phyloP scores from a whole-genome alignment of 2,113 vertebrate species.

The Aplodontia rufa region DNA sequence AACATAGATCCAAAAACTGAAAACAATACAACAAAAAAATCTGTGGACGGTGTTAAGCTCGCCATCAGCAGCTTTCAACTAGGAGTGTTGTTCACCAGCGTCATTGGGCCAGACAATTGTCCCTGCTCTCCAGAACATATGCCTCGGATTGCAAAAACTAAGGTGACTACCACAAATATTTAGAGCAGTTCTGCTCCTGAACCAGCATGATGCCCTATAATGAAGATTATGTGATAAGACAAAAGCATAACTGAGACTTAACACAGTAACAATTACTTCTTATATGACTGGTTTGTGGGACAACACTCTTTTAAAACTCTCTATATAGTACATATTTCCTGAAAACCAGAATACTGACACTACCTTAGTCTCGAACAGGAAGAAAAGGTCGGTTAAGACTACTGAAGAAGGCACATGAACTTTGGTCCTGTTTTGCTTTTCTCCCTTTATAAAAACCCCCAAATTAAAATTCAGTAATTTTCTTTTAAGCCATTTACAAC shows the following conservation, averaged over 20 bases:
- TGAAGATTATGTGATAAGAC: constrained; percentile 57
- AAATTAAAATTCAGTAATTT: constrained; percentile 72
- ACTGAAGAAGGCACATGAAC: constrained; percentile 90
- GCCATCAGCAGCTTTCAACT: constrained; percentile 57
- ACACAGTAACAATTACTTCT: constrained; percentile 70
- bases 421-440: constrained; percentile 89
- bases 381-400: constrained; percentile 79
- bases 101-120: constrained; percentile 50
- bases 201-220: constrained; percentile 47
- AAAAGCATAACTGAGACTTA: constrained; percentile 66
- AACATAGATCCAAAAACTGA: constrained; percentile 69
- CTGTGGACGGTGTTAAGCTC: constrained; percentile 55
- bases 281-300: constrained; percentile 56
- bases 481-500: constrained; percentile 72
- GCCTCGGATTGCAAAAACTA: constrained; percentile 56
- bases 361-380: constrained; percentile 79
- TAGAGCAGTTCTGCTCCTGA: constrained; percentile 64
- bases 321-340: constrained; percentile 67
- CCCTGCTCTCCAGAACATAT: constrained; percentile 58
- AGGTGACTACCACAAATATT: constrained; percentile 14
- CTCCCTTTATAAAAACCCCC: constrained; percentile 77
- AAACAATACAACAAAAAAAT: constrained; percentile 42
- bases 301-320: constrained; percentile 72
- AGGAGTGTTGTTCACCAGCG: constrained; percentile 54
- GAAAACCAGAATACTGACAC: constrained; percentile 64